Conservation (phyloP, 1,140 invertebrate species). For the Piezodorus guildinii region DNA sequence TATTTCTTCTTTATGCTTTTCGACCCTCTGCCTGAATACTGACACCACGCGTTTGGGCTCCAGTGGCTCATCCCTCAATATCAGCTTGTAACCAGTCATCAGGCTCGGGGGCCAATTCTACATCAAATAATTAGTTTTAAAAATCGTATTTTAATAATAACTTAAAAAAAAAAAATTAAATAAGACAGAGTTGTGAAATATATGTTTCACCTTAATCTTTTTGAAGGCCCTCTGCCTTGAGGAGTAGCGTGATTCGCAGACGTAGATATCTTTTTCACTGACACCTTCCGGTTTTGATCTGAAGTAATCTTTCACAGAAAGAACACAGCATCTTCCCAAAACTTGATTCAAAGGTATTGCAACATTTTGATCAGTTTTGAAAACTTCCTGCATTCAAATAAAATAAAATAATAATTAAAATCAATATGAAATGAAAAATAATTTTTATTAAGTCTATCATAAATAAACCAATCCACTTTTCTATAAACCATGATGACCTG, state of each 20-base stretch:
- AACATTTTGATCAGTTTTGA: constrained; percentile 81
- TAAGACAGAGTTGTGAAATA: no score
- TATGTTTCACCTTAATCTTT: constrained; percentile 68
- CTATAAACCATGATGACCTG: no score
- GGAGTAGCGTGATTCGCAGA: constrained; percentile 92
- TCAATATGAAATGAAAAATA: neutral
- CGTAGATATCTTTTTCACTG: constrained; percentile 88
- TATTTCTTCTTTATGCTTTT: constrained; percentile 82
- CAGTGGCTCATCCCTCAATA: constrained; percentile 57
- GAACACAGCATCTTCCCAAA: constrained; percentile 82
- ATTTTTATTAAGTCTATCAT: no score
- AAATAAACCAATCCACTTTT: no score
- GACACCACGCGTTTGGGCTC: constrained; percentile 81
- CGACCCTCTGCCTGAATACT: constrained; percentile 80
- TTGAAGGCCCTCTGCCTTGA: constrained; percentile 76
- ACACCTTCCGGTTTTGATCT: constrained; percentile 76
- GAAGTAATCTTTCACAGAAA: constrained; percentile 93
- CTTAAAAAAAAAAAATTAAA: no score
- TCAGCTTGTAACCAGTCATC: constrained; percentile 48
- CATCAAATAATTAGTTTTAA: no score
- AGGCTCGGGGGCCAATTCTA: constrained; percentile 58
- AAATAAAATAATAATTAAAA: neutral
- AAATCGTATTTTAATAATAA: no score
- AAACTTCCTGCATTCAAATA: constrained; percentile 62
- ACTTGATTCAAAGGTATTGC: constrained; percentile 77